Evolutionary conservation across 2,888 invertebrate genomes (phyloP).

Genomic region (Noctuana brunneofusca): DNA sequence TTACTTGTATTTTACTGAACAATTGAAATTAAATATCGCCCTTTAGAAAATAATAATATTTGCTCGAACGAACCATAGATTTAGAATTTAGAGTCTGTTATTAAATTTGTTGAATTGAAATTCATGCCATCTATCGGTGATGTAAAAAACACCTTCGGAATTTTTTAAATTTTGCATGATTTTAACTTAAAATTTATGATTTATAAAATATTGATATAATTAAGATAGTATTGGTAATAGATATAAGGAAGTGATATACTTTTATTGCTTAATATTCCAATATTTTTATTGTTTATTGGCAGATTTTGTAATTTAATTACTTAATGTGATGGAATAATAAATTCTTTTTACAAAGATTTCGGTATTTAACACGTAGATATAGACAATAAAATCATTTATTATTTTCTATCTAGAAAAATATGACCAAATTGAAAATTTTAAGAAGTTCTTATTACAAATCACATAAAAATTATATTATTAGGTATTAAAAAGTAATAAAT

Average conservation of each 20-base stretch:
- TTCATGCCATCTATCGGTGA: too few species aligned
- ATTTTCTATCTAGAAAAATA: too few species aligned
- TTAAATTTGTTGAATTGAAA: too few species aligned
- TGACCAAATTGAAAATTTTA: too few species aligned
- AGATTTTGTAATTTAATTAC: neutral
- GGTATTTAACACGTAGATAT: neutral
- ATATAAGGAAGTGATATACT: conserved; percentile 1
- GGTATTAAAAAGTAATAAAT: too few species aligned
- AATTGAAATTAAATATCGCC: neutral
- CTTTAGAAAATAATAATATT: neutral
- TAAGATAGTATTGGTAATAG: neutral
- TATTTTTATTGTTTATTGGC: conserved; percentile 5
- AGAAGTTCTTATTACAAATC: too few species aligned
- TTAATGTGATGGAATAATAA: neutral
- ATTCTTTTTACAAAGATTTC: neutral
- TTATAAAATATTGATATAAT: neutral
- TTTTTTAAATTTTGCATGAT: neutral
- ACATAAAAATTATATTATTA: too few species aligned
- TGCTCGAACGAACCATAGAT: neutral
- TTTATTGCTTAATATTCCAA: conserved; percentile 9
- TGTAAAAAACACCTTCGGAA: too few species aligned
- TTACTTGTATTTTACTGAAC: neutral
- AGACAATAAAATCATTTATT: too few species aligned
- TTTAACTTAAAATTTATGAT: neutral
- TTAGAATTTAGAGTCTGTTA: too few species aligned